A percentile compares a stretch with the other conserved stretches of the same genome.
Evolutionary conservation across 2,888 invertebrate genomes (phyloP).

Genomic region (Hydrotaea cyrtoneurina): DNA sequence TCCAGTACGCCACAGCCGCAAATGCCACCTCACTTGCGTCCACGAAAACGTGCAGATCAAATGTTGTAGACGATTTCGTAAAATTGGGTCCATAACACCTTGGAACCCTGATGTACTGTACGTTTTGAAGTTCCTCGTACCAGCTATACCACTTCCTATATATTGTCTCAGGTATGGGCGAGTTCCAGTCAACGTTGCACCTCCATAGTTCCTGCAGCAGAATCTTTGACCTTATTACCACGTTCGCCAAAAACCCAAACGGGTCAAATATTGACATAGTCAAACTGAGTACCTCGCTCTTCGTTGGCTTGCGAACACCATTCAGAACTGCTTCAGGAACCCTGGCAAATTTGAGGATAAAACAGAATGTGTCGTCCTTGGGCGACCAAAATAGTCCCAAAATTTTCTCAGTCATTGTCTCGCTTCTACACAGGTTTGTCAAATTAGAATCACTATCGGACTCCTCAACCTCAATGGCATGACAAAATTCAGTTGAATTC

Average conservation of each 20-base stretch:
- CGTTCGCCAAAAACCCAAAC: slow-evolving; percentile 36
- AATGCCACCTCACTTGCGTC: slow-evolving; percentile 49
- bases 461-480: background rate
- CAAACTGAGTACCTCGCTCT: slow-evolving; percentile 33
- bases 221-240: slow-evolving; percentile 28
- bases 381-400: slow-evolving; percentile 11
- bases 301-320: slow-evolving; percentile 45
- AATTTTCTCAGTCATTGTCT: background rate
- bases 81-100: slow-evolving; percentile 32
- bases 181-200: slow-evolving; percentile 16
- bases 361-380: slow-evolving; percentile 52
- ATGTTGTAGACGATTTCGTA: background rate
- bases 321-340: slow-evolving; percentile 39
- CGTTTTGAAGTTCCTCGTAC: slow-evolving; percentile 24
- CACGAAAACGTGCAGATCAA: slow-evolving; percentile 43
- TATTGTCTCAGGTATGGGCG: slow-evolving; percentile 20
- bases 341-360: slow-evolving; percentile 45
- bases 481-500: background rate
- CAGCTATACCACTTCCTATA: slow-evolving; percentile 34
- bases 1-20: slow-evolving; percentile 51
- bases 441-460: background rate
- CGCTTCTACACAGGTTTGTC: background rate
- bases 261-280: slow-evolving; percentile 40
- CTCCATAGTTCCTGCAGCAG: slow-evolving; percentile 34
- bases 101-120: slow-evolving; percentile 20